Conservation (phyloP, 2,113 vertebrate species). For the Circaetus cinerascens region DNA sequence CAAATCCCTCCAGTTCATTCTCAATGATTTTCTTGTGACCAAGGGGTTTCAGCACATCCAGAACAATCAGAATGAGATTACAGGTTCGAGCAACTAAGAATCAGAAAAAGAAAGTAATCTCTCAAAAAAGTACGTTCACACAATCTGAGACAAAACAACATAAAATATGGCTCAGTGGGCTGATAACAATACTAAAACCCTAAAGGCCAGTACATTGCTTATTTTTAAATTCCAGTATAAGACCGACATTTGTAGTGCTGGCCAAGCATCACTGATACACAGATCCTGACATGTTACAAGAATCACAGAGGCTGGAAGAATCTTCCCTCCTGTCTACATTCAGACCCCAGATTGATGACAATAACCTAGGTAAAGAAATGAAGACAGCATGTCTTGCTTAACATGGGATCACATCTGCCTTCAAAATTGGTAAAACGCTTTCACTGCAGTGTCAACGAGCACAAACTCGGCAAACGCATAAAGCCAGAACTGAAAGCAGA, state of each 20-base stretch:
- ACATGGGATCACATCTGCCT: background rate
- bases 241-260: background rate
- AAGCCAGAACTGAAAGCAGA: background rate
- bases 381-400: background rate
- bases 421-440: background rate
- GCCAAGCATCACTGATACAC: background rate
- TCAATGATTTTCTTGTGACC: conserved; percentile 98
- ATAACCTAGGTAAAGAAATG: background rate
- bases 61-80: conserved; percentile 95
- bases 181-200: background rate
- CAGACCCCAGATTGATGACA: background rate
- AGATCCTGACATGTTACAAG: background rate
- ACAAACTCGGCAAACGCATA: background rate
- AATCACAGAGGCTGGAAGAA: background rate
- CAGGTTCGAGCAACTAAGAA: conserved; percentile 93
- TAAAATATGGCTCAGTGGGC: background rate
- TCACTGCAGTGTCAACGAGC: background rate
- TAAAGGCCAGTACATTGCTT: background rate
- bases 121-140: background rate
- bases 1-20: conserved; percentile 96
- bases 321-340: background rate
- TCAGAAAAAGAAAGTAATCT: background rate
- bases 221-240: background rate
- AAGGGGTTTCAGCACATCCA: conserved; percentile 96
- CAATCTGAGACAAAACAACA: background rate